A percentile compares a stretch with the other conserved stretches of the same genome.
These are phyloP conservation scores for Nematolebias whitei DNA, from an alignment of 2,113 vertebrate genomes.

Conservation along the genomic window DNA sequence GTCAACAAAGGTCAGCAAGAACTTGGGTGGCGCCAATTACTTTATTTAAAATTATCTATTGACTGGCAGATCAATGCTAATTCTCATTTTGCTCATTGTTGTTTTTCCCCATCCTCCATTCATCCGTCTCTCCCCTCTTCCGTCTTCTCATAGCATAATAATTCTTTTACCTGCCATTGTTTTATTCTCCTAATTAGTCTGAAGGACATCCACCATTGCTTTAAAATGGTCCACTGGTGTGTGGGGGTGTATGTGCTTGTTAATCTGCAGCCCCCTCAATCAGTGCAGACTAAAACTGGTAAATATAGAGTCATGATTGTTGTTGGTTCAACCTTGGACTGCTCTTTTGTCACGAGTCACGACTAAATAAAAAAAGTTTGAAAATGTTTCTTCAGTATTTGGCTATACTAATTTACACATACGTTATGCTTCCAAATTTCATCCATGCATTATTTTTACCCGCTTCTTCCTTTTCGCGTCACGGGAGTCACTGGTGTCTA, in stretches of 20 bases:
- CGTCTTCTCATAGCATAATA: conserved; percentile 70
- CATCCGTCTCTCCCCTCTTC: conserved; percentile 36
- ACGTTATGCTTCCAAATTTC: background rate
- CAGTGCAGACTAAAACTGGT: conserved; percentile 57
- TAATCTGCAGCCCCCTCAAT: conserved; percentile 64
- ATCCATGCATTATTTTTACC: no score
- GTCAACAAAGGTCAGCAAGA: conserved; percentile 97
- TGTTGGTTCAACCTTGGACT: conserved; percentile 44
- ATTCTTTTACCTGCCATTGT: conserved; percentile 87
- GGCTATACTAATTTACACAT: background rate
- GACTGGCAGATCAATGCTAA: conserved; percentile 96
- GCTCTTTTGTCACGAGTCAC: conserved; percentile 25
- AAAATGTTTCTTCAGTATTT: background rate
- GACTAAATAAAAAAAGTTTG: background rate
- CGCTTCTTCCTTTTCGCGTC: no score
- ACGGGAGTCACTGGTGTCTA: no score
- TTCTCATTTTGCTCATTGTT: conserved; percentile 91
- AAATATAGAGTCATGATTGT: conserved; percentile 56
- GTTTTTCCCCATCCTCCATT: conserved; percentile 65
- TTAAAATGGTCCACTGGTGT: conserved; percentile 61
- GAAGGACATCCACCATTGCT: conserved; percentile 87
- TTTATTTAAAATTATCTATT: conserved; percentile 99
- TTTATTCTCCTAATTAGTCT: conserved; percentile 94
- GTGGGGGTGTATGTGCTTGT: conserved; percentile 42
- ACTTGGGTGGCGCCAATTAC: conserved; percentile 95